Percentiles rank a stretch among this genome's conserved stretches.
phyloP scores from a whole-genome alignment of 1,140 invertebrate species.

The Anastatus disparis region DNA sequence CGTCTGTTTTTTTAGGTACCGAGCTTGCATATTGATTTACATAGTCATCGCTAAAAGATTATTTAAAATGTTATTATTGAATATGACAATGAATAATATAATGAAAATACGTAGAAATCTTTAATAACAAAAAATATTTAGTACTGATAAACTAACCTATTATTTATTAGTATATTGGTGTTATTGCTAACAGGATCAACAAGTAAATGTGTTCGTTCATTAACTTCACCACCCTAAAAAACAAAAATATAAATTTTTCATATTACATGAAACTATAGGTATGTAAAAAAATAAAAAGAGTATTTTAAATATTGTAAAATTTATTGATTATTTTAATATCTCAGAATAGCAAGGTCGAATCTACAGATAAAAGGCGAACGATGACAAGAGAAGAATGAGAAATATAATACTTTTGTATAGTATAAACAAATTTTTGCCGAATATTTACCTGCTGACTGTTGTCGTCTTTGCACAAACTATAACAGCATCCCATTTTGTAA shows the following conservation, averaged over 20 bases:
- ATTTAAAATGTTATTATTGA: slow-evolving; percentile 37
- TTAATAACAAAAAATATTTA: not conserved
- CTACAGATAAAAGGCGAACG: too few species aligned
- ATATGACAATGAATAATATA: slow-evolving; percentile 9
- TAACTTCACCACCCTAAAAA: slow-evolving; percentile 71
- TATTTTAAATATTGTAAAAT: slow-evolving; percentile 32
- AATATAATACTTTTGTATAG: too few species aligned
- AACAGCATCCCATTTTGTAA: slow-evolving; percentile 63
- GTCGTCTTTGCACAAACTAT: slow-evolving; percentile 72
- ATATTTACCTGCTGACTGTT: slow-evolving; percentile 68
- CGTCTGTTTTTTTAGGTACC: slow-evolving; percentile 83
- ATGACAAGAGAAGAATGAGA: too few species aligned
- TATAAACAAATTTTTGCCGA: too few species aligned
- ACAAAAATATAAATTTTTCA: slow-evolving; percentile 25
- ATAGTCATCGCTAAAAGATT: slow-evolving; percentile 72
- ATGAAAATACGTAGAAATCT: too few species aligned
- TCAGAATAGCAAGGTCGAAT: too few species aligned
- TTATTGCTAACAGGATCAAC: slow-evolving; percentile 77
- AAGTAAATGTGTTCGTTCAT: slow-evolving; percentile 76
- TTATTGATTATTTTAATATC: too few species aligned
- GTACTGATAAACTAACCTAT: slow-evolving; percentile 61
- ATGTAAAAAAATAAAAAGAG: slow-evolving; percentile 5
- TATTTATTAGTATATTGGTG: slow-evolving; percentile 70
- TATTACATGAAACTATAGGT: not conserved
- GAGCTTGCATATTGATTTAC: slow-evolving; percentile 72